Base-by-base conservation (phyloP, 2,888 invertebrate species). In the Embidobia sp. region DNA sequence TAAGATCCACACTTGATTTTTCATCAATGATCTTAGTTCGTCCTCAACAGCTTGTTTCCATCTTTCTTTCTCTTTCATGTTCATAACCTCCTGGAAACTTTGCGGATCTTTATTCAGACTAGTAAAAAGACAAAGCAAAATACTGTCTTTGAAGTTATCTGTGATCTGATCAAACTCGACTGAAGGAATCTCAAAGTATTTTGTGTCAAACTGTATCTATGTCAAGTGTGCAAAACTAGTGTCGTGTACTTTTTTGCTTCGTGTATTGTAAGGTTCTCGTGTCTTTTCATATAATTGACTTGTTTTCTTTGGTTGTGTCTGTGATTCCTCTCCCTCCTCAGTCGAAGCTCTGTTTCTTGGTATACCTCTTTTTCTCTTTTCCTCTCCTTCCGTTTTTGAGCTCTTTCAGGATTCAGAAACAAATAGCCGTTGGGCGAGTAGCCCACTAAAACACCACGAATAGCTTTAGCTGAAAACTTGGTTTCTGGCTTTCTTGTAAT, bases 321-420 rank as follows among this genome's bases (percentile, higher is more conserved):
- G n/a, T n/a, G n/a, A n/a, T n/a, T n/a, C n/a, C n/a, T 22, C 6
- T 22, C n/a, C 22, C 6, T 22, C 22, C 22, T 22, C 22, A 22
- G 22, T 22, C 22, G 6, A 6, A 22, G 6, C 22, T 37, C 53
- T 8, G 35, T 53, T 53, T 22, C 22, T 4, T 10, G 22, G 35
- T 35, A 19, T 26, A 4, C 26, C 35, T 8, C 53, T 35, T 22
- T 53, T 33, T 11, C 11, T 33, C 13, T 33, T 33, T 29, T 8
- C 5, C 10, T 33, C 33, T 33, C 33, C 33, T 11, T 33, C 33
- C 33, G 33, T 33, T 33, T 33, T 8, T 33, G 13, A 33, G 8
- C 11, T 33, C 2, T 11, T 18, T 31, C 69, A 26, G 81, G 79
- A 59, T 15, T 69, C 6, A 44, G 10, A 22, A 44, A 44, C 10